Percentiles rank a stretch among this genome's conserved stretches.
These are phyloP conservation scores for Passer montanus DNA, from an alignment of 2,113 vertebrate genomes.

Conservation along the genomic window DNA sequence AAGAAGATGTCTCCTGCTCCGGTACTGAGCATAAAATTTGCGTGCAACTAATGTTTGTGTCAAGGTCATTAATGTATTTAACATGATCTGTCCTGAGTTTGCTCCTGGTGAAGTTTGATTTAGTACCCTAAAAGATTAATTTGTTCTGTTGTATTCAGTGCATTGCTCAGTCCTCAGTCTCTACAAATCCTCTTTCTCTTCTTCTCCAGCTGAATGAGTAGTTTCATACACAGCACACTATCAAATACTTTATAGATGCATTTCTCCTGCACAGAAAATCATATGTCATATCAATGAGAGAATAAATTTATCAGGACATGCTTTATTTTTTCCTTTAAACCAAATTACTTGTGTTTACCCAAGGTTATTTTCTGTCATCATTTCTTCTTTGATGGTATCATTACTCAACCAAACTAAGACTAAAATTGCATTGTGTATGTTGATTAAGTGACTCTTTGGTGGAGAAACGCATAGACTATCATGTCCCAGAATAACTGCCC, in stretches of 20 bases:
- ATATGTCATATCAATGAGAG: background rate
- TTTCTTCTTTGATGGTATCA: background rate
- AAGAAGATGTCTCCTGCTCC: background rate
- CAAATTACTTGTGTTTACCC: background rate
- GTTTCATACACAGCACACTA: background rate
- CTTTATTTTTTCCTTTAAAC: conserved; percentile 39
- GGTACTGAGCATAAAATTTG: background rate
- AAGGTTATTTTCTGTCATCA: conserved; percentile 1
- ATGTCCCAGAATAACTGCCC: background rate
- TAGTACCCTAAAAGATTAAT: background rate
- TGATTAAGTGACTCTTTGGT: background rate
- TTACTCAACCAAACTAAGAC: background rate
- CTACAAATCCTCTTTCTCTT: background rate
- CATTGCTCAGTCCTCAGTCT: background rate
- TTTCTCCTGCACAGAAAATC: conserved; percentile 35
- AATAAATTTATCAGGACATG: background rate
- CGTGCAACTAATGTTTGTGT: background rate
- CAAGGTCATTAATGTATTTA: background rate
- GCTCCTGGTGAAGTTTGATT: background rate
- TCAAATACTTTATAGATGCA: background rate
- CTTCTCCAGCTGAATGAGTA: background rate
- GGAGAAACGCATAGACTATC: background rate
- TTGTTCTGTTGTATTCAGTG: background rate
- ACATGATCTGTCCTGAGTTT: background rate
- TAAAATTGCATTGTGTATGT: background rate